These are phyloP conservation scores for Agonopterix heracliana DNA, from an alignment of 2,888 invertebrate genomes.

Conservation along the genomic window DNA sequence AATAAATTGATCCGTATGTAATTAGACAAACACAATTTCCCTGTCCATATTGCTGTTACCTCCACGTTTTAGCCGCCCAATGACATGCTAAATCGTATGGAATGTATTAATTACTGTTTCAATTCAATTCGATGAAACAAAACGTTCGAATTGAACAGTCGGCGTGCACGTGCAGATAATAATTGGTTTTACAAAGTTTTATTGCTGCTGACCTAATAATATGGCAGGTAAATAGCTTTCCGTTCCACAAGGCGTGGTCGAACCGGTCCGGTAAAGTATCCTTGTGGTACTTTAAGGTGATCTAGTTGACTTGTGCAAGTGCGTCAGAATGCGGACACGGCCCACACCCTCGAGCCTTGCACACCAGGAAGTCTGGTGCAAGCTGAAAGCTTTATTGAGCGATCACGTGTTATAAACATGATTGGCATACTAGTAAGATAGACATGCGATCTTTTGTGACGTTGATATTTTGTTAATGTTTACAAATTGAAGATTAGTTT, in stretches of 20 bases:
- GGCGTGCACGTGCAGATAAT: background rate
- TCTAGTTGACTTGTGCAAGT: constrained; percentile 52
- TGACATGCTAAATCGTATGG: too few species aligned
- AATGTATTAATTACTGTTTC: too few species aligned
- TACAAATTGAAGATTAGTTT: background rate
- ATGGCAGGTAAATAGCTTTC: constrained; percentile 12
- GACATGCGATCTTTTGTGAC: too few species aligned
- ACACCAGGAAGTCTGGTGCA: constrained; percentile 46
- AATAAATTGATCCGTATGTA: too few species aligned
- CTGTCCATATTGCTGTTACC: too few species aligned
- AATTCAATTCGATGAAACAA: too few species aligned
- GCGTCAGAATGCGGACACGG: constrained; percentile 66
- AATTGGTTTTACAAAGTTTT: background rate
- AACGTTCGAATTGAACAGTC: too few species aligned
- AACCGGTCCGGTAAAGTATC: constrained; percentile 58
- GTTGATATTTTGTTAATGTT: background rate
- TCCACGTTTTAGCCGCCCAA: too few species aligned
- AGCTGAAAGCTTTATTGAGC: constrained; percentile 24
- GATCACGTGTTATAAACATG: background rate
- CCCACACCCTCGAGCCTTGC: constrained; percentile 48
- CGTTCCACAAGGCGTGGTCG: constrained; percentile 50
- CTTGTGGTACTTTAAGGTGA: constrained; percentile 65
- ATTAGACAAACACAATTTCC: too few species aligned
- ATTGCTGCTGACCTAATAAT: constrained; percentile 36
- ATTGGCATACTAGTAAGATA: too few species aligned